These are phyloP conservation scores for Gymnosoma rotundatum DNA, from an alignment of 2,888 invertebrate genomes.

Conservation along the genomic window DNA sequence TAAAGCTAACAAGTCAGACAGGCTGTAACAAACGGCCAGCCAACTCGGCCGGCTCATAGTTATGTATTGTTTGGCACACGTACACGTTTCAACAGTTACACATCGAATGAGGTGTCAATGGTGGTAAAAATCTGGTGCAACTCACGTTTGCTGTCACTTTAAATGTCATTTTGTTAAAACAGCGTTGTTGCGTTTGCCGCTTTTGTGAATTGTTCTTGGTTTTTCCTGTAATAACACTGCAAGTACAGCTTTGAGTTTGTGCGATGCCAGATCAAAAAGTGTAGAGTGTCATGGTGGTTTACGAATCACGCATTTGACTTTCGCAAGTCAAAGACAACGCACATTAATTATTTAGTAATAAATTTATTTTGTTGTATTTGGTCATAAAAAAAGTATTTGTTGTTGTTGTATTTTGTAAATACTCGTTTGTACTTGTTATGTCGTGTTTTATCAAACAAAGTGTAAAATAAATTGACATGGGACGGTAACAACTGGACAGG, in stretches of 20 bases:
- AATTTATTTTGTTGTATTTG: slow-evolving; percentile 64
- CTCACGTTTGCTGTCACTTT: slow-evolving; percentile 70
- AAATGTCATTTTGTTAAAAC: slow-evolving; percentile 67
- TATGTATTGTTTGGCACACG: slow-evolving; percentile 43
- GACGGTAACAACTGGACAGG: slow-evolving; percentile 33
- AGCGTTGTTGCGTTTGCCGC: slow-evolving; percentile 69
- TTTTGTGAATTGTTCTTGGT: slow-evolving; percentile 39
- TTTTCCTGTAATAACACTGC: slow-evolving; percentile 1
- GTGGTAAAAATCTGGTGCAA: slow-evolving; percentile 68
- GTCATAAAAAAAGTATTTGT: slow-evolving; percentile 25
- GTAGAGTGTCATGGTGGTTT: not conserved
- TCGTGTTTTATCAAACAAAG: slow-evolving; percentile 18
- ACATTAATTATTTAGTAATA: slow-evolving; percentile 73
- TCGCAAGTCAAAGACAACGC: slow-evolving; percentile 62
- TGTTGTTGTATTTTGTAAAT: slow-evolving; percentile 20
- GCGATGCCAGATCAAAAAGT: not conserved
- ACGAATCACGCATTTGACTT: slow-evolving; percentile 63
- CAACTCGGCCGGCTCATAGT: slow-evolving; percentile 21
- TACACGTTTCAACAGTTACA: slow-evolving; percentile 50
- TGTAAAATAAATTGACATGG: slow-evolving; percentile 49
- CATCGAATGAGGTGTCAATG: slow-evolving; percentile 62
- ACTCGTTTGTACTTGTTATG: slow-evolving; percentile 38
- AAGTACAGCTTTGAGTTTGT: slow-evolving; percentile 31
- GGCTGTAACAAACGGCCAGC: slow-evolving; percentile 18
- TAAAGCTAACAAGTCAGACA: slow-evolving; percentile 18